phyloP scores from a whole-genome alignment of 2,888 invertebrate species.

The Nephrotoma guestfalica region DNA sequence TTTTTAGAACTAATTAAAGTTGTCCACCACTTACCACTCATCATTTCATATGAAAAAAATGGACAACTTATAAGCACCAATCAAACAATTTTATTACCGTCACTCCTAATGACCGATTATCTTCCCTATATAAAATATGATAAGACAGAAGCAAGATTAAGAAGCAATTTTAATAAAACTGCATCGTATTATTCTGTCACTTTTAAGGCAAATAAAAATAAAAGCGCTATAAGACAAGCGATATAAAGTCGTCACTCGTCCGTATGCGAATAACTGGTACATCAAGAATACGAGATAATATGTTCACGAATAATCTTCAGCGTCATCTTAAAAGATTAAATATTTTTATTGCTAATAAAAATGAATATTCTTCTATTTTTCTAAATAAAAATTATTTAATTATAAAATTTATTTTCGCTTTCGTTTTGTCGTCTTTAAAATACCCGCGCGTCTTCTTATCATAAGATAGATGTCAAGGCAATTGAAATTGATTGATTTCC shows the following conservation, averaged over 20 bases:
- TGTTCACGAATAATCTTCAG: not conserved
- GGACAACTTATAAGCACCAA: no score
- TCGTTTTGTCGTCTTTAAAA: not conserved
- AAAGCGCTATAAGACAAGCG: not conserved
- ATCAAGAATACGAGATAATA: not conserved
- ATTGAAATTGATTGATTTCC: not conserved
- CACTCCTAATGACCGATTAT: no score
- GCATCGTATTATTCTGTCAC: not conserved
- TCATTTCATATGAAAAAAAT: no score
- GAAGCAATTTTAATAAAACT: not conserved
- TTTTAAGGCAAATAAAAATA: not conserved
- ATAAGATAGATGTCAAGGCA: not conserved
- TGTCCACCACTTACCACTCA: no score
- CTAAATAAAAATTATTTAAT: not conserved
- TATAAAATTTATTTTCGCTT: not conserved
- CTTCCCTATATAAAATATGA: no score
- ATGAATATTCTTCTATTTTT: not conserved
- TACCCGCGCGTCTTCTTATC: not conserved
- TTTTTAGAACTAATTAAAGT: no score
- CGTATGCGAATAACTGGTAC: not conserved
- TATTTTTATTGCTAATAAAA: not conserved
- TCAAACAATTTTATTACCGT: no score
- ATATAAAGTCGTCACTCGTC: not conserved
- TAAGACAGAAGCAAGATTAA: not conserved
- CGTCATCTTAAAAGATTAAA: not conserved